A percentile compares a stretch with the other conserved stretches of the same genome.
phyloP scores from a whole-genome alignment of 2,113 vertebrate species.

The Anguilla rostrata region DNA sequence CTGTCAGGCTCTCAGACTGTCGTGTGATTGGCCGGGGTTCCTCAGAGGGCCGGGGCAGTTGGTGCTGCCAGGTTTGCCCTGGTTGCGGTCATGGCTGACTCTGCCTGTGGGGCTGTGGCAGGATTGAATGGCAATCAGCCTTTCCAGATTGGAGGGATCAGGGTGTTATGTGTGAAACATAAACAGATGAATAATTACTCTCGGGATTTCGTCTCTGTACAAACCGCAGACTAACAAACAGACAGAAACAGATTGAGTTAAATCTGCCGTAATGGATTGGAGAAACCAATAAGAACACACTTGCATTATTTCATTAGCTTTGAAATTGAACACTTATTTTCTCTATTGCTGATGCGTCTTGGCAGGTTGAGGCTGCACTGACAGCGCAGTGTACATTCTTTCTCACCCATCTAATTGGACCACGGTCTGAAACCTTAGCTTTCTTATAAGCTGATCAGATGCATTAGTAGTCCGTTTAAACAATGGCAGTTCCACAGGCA shows the following conservation, averaged over 20 bases:
- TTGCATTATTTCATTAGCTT: neutral
- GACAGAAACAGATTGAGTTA: neutral
- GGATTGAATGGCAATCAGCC: constrained; percentile 4
- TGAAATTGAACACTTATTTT: neutral
- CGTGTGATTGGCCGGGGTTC: neutral
- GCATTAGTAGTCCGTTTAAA: neutral
- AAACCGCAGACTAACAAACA: neutral
- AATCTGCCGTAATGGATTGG: neutral
- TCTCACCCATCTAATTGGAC: neutral
- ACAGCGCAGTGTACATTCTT: neutral
- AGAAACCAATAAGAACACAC: neutral
- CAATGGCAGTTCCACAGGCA: too few relatives aligned
- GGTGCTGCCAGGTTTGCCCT: neutral
- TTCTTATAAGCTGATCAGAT: neutral
- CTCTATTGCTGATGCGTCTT: neutral
- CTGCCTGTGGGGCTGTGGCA: neutral
- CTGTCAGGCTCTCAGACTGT: neutral
- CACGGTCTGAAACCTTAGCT: neutral
- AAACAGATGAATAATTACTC: constrained; percentile 17
- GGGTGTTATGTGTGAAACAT: neutral
- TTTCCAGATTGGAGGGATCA: neutral
- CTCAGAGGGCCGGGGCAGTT: neutral
- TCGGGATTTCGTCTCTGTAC: neutral
- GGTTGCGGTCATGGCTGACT: neutral
- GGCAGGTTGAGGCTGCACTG: neutral